Percentiles rank a stretch among this genome's conserved stretches.
phyloP scores from a whole-genome alignment of 1,140 invertebrate species.

The Drosophila nikananu region DNA sequence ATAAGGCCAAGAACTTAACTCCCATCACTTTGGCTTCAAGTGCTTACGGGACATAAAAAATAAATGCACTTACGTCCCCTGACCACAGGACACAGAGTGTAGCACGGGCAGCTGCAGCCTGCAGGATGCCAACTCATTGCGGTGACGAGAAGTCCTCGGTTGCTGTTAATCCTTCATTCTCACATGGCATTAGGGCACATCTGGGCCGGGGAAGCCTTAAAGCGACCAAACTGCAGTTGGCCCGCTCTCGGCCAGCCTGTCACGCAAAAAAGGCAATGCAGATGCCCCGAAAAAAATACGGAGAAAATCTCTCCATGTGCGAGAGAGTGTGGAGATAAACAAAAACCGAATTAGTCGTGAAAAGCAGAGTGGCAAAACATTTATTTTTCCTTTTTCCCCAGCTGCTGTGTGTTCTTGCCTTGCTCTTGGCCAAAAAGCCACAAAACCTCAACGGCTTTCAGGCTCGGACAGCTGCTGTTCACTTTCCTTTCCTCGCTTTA shows the following conservation, averaged over 20 bases:
- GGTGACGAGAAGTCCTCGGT: constrained; percentile 52
- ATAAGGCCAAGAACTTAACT: neutral
- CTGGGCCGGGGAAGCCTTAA: constrained; percentile 53
- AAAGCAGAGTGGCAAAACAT: constrained; percentile 81
- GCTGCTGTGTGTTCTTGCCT: constrained; percentile 32
- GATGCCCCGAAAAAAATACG: constrained; percentile 38
- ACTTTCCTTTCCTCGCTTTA: constrained; percentile 41
- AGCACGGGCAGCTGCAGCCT: constrained; percentile 26
- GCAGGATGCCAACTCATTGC: constrained; percentile 51
- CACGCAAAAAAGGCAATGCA: constrained; percentile 65
- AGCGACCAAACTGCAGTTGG: constrained; percentile 75
- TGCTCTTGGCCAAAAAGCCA: constrained; percentile 57
- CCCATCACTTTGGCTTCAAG: constrained; percentile 39
- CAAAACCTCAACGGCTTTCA: constrained; percentile 69
- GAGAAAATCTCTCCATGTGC: constrained; percentile 49
- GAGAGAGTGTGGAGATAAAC: constrained; percentile 63
- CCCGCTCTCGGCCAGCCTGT: constrained; percentile 48
- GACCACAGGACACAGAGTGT: constrained; percentile 20
- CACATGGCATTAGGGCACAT: constrained; percentile 59
- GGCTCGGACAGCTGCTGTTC: constrained; percentile 68
- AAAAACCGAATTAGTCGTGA: constrained; percentile 80
- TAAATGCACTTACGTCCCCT: constrained; percentile 35
- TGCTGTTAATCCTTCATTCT: constrained; percentile 70
- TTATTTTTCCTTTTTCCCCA: constrained; percentile 46
- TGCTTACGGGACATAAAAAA: constrained; percentile 35